These are phyloP conservation scores for Lepeophtheirus nordmannii DNA, from an alignment of 2,888 invertebrate genomes.

Conservation along the genomic window DNA sequence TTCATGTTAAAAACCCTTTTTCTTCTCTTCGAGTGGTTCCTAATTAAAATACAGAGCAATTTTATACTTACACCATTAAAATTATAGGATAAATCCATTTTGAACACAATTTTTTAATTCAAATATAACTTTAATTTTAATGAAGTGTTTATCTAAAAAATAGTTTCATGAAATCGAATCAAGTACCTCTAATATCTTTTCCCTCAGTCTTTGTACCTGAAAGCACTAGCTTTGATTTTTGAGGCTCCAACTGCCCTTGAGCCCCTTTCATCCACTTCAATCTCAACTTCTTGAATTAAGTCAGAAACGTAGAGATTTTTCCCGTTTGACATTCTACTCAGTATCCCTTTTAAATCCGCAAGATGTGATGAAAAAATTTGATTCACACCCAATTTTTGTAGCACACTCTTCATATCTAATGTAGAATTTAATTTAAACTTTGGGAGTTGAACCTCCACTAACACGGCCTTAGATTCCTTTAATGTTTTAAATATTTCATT, in stretches of 20 bases:
- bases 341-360: neutral
- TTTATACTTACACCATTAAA: too few relatives aligned
- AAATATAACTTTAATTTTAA: too few relatives aligned
- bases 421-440: neutral
- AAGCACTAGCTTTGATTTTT: too few relatives aligned
- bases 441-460: too few relatives aligned
- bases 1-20: constrained; percentile 8
- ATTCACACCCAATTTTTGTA: neutral
- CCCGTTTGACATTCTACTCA: neutral
- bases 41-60: neutral
- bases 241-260: neutral
- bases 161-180: neutral
- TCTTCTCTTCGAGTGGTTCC: neutral
- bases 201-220: neutral
- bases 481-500: too few relatives aligned
- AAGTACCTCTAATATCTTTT: neutral
- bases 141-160: too few relatives aligned
- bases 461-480: too few relatives aligned
- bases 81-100: too few relatives aligned
- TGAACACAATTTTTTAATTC: too few relatives aligned
- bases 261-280: neutral
- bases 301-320: neutral
- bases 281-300: neutral
- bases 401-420: neutral
- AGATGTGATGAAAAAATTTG: neutral